Base-by-base conservation (phyloP, 2,888 invertebrate species). In the Ephialtes manifestator region DNA sequence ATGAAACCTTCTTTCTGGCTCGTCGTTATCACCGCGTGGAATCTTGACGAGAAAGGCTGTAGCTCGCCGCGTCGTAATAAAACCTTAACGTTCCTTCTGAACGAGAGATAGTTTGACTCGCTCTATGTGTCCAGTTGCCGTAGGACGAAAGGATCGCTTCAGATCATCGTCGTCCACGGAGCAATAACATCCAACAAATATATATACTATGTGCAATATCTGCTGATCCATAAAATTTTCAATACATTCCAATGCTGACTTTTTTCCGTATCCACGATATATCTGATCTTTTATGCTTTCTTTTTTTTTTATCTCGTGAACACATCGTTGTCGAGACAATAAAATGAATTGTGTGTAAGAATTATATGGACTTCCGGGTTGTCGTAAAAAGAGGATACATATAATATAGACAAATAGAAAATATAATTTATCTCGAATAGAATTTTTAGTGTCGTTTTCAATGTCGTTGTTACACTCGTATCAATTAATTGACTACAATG, bases 161-260 rank as follows among this genome's bases (percentile, higher is more conserved):
- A 11, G 70, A 48, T 55, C 75, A 80, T 67, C 63, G 60, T 46
- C 60, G 10, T 60, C 74, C 31, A 28, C 28, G 46, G 67, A 48
- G 53, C 81, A 76, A 79, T 78, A 58, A 70, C 51, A 58, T 58
- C 67, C 46, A 51, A 81, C 43, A 86, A 81, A 85, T 86, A 83
- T 84, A 81, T 60, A 58, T 5, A 28, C 55, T 71, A 46, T 31
- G 53, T 2, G 43, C 18, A 46, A 74, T 74, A 60, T 84, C 81
- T 86, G 79, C 84, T 76, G 87, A 87, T 85, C 87, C 87, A 90
- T 90, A 89, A 90, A 89, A 85, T 87, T 87, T 88, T 87, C 88
- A 90, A 89, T 89, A 86, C 86, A 39, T 70, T 82, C 35, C 28
- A 11, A 67, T 84, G 79, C 84, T 88, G 70, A 80, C 72, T 71